Conservation (phyloP, 2,797 vertebrate genomes). For the Squalus acanthias region DNA sequence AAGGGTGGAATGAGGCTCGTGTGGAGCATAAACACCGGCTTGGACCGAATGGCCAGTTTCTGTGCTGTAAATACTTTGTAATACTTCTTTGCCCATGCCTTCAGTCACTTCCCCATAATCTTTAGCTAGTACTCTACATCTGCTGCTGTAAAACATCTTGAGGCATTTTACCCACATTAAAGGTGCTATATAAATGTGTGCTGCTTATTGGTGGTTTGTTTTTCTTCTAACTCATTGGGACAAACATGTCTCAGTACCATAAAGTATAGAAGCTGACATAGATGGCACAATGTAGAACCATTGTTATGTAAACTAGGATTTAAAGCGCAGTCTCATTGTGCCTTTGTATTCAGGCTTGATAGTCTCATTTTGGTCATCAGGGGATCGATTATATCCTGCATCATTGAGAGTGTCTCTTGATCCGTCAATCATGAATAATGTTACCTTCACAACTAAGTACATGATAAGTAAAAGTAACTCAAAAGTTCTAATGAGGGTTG, state of each 20-base stretch:
- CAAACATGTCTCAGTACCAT: background rate
- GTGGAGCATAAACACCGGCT: too few species aligned
- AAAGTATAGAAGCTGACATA: background rate
- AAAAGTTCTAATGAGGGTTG: background rate
- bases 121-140: background rate
- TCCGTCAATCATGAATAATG: background rate
- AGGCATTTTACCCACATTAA: background rate
- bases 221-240: background rate
- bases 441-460: background rate
- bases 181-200: background rate
- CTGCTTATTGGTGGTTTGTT: background rate
- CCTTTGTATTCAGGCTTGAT: background rate
- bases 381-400: background rate
- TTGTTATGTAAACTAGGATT: background rate
- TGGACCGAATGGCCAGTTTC: too few species aligned
- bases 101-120: background rate
- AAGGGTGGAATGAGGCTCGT: too few species aligned
- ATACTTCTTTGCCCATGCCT: background rate
- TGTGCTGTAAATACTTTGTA: too few species aligned
- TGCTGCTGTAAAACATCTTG: background rate
- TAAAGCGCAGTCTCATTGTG: background rate
- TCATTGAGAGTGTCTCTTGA: background rate
- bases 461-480: background rate
- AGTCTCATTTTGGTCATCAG: background rate
- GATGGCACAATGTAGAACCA: background rate